Evolutionary conservation across 1,140 invertebrate species (phyloP).

Genomic region (Stenopsyche tienmushanensis): DNA sequence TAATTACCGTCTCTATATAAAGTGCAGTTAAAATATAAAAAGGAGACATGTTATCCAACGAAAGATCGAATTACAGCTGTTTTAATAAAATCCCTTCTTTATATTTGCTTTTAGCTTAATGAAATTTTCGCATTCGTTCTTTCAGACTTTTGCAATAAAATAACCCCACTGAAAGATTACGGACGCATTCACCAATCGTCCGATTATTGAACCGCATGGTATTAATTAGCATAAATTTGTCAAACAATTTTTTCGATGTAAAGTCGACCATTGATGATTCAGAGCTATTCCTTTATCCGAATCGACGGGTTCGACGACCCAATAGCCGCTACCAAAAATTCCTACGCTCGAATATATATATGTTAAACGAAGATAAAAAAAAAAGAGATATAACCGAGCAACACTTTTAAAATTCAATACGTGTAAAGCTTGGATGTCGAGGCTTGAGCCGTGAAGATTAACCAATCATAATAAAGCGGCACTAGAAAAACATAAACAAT

Average conservation of each 20-base stretch:
- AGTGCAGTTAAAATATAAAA: too few species aligned
- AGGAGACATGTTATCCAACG: too few species aligned
- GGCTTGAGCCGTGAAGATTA: constrained; percentile 22
- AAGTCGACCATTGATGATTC: neutral
- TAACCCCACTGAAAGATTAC: too few species aligned
- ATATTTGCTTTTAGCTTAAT: too few species aligned
- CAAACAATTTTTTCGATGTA: neutral
- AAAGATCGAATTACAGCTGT: too few species aligned
- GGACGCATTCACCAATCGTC: too few species aligned
- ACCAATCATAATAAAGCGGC: constrained; percentile 31
- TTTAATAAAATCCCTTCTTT: too few species aligned
- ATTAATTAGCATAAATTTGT: too few species aligned
- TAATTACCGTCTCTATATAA: too few species aligned
- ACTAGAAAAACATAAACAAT: constrained; percentile 36
- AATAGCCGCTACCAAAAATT: constrained; percentile 9
- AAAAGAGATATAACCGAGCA: neutral
- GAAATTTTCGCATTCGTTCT: too few species aligned
- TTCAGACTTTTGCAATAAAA: too few species aligned
- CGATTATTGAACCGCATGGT: too few species aligned
- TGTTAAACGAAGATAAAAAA: constrained; percentile 10
- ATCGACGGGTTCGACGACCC: constrained; percentile 14
- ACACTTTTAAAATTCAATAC: constrained; percentile 20
- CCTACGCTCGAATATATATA: constrained; percentile 5
- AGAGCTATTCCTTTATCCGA: neutral
- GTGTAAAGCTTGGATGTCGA: neutral